Conservation (phyloP, 1,140 invertebrate species). For the Adelges cooleyi region DNA sequence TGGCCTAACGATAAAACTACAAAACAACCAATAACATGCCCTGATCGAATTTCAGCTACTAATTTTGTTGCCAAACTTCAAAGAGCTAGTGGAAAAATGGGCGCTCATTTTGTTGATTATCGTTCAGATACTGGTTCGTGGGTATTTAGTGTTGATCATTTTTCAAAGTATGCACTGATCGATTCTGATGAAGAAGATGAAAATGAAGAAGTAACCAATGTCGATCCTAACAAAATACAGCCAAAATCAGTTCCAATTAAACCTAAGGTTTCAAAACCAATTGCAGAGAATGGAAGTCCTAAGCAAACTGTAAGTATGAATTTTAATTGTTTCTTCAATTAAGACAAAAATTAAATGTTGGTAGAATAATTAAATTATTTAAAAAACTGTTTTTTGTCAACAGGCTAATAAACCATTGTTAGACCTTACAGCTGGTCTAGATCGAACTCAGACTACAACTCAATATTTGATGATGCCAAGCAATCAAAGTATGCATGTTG, state of each 20-base stretch:
- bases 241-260: slow-evolving; percentile 33
- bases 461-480: slow-evolving; percentile 20
- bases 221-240: slow-evolving; percentile 37
- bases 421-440: slow-evolving; percentile 24
- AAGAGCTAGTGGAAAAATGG: slow-evolving; percentile 69
- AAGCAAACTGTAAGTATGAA: slow-evolving; percentile 4
- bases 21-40: slow-evolving; percentile 67
- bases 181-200: slow-evolving; percentile 77
- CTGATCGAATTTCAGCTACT: slow-evolving; percentile 61
- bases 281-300: background rate
- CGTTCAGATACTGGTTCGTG: slow-evolving; percentile 89
- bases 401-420: slow-evolving; percentile 1
- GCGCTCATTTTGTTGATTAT: slow-evolving; percentile 88
- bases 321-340: background rate
- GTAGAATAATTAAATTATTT: too few species aligned
- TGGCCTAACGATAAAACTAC: slow-evolving; percentile 85
- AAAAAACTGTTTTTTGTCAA: background rate
- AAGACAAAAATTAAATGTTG: too few species aligned
- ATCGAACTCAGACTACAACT: slow-evolving; percentile 1
- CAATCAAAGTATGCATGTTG: background rate
- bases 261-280: background rate
- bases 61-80: slow-evolving; percentile 81
- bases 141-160: slow-evolving; percentile 89
- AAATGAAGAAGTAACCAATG: slow-evolving; percentile 34
- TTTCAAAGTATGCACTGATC: slow-evolving; percentile 88